These are phyloP conservation scores for Drosophila kepulauana DNA, from an alignment of 1,140 invertebrate genomes.

Conservation along the genomic window DNA sequence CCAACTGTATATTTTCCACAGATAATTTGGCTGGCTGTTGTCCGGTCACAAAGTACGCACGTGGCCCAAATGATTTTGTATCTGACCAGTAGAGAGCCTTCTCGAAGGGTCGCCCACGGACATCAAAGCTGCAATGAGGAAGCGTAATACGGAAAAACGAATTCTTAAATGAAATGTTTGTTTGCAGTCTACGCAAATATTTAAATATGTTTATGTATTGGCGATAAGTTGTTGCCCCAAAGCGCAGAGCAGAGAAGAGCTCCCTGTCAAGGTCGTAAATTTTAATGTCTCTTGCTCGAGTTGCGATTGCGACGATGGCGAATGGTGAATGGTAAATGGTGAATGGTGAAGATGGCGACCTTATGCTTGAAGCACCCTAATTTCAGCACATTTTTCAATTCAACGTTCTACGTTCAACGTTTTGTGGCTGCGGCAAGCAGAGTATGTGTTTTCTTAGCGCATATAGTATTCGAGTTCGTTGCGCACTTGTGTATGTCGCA, in stretches of 20 bases:
- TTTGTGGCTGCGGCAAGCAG: conserved; percentile 36
- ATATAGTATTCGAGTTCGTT: neutral
- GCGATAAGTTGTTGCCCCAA: conserved; percentile 68
- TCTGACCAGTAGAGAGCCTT: conserved; percentile 93
- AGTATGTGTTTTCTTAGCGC: neutral
- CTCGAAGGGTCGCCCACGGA: conserved; percentile 90
- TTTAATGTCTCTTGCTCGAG: conserved; percentile 54
- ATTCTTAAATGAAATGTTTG: conserved; percentile 5
- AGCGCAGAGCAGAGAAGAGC: conserved; percentile 36
- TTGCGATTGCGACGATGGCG: neutral
- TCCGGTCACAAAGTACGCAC: conserved; percentile 91
- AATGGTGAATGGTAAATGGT: too few species aligned
- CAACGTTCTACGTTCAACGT: conserved; percentile 40
- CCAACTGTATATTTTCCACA: conserved; percentile 91
- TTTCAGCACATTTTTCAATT: conserved; percentile 69
- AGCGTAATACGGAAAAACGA: conserved; percentile 1
- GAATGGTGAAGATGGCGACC: neutral
- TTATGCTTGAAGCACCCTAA: conserved; percentile 41
- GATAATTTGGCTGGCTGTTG: conserved; percentile 91
- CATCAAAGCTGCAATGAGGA: conserved; percentile 90
- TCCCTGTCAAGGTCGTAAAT: conserved; percentile 65
- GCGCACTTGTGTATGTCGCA: conserved; percentile 18
- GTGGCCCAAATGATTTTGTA: conserved; percentile 90
- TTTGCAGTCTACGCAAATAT: conserved; percentile 24
- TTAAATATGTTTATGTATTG: conserved; percentile 49